Conservation (phyloP, 30 jellyfish, hydroid and myxozoan species). For the Morbakka virulenta region DNA sequence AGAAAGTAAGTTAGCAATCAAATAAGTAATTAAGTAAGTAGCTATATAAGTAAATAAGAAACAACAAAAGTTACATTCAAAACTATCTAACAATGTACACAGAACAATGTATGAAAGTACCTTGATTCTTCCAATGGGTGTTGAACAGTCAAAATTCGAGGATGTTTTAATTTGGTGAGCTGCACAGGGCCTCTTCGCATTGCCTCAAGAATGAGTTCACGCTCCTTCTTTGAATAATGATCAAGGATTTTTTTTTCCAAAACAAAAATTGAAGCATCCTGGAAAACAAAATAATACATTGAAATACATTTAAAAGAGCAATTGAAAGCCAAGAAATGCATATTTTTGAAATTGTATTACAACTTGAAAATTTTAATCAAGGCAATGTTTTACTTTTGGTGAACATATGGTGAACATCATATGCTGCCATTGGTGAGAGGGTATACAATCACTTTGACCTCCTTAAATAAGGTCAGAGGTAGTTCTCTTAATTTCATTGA, state of each 20-base stretch:
- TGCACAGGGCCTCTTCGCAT: constrained; percentile 86
- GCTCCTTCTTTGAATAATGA: constrained; percentile 57
- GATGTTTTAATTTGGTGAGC: constrained; percentile 85
- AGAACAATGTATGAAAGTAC: not conserved
- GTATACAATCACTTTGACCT: too few relatives aligned
- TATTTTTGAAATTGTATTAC: not conserved
- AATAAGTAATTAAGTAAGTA: too few relatives aligned
- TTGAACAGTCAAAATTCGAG: constrained; percentile 83
- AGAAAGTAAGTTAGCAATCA: too few relatives aligned
- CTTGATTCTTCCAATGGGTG: constrained; percentile 97
- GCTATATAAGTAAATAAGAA: too few relatives aligned
- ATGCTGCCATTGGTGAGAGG: too few relatives aligned
- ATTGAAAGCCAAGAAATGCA: not conserved
- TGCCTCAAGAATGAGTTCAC: constrained; percentile 63
- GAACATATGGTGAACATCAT: too few relatives aligned
- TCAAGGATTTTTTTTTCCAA: constrained; percentile 74
- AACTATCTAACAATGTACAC: too few relatives aligned
- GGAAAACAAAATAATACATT: not conserved
- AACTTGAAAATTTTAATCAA: too few relatives aligned
- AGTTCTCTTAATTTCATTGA: too few relatives aligned
- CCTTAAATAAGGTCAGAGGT: too few relatives aligned
- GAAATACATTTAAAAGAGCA: not conserved
- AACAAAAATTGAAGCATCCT: constrained; percentile 88
- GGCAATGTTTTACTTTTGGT: too few relatives aligned
- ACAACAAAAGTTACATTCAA: too few relatives aligned